A percentile compares a stretch with the other conserved stretches of the same genome.
phyloP scores from a whole-genome alignment of 2,888 invertebrate genomes.

The Pollenia griseotomentosa region DNA sequence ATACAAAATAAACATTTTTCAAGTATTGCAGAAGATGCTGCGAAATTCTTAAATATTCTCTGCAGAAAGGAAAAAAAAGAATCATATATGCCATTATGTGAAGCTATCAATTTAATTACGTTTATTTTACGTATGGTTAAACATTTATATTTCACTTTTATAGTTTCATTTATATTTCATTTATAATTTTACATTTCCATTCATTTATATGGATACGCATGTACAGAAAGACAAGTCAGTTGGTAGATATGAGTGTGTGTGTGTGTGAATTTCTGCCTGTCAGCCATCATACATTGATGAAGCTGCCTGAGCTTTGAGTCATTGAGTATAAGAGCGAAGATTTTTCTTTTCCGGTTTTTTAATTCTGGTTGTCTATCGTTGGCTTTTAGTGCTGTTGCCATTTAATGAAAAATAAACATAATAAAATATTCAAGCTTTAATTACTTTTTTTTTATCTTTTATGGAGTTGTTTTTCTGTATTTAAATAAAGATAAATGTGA shows the following conservation, averaged over 20 bases:
- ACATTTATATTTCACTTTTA: slow-evolving; percentile 52
- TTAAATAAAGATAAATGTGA: background rate
- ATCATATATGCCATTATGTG: background rate
- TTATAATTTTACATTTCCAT: slow-evolving; percentile 42
- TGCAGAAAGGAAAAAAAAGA: background rate
- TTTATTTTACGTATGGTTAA: slow-evolving; percentile 51
- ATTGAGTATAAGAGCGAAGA: background rate
- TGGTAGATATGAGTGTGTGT: too few species aligned
- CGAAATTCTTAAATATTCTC: background rate
- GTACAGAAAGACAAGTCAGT: background rate
- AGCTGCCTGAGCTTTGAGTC: background rate
- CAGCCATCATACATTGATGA: slow-evolving; percentile 15
- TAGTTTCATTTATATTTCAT: slow-evolving; percentile 41
- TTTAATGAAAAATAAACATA: slow-evolving; percentile 71
- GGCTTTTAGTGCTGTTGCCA: slow-evolving; percentile 18
- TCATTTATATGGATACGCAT: background rate
- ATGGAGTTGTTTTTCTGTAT: slow-evolving; percentile 6
- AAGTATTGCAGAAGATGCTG: background rate
- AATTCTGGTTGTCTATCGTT: background rate
- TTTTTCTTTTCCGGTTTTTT: slow-evolving; percentile 15
- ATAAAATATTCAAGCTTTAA: slow-evolving; percentile 71
- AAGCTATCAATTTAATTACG: slow-evolving; percentile 58
- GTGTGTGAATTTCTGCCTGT: background rate
- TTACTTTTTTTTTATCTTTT: slow-evolving; percentile 55
- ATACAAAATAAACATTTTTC: slow-evolving; percentile 13